phyloP scores from a whole-genome alignment of 2,888 invertebrate genomes.

The Athetis lepigone region DNA sequence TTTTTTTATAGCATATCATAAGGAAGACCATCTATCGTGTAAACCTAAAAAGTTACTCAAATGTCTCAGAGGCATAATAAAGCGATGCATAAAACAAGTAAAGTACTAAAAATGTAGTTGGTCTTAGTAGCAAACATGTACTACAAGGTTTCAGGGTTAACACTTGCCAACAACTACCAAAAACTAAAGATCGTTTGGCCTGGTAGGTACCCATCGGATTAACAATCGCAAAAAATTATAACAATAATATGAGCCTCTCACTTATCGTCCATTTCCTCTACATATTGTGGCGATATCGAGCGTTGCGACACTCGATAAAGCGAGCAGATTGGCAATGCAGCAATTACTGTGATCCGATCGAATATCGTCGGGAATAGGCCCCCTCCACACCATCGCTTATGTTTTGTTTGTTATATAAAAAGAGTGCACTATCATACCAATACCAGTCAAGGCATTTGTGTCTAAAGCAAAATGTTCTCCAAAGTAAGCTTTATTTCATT shows the following conservation, averaged over 20 bases:
- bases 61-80: too few relatives aligned
- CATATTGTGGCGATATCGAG: conserved; percentile 81
- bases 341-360: conserved; percentile 88
- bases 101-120: too few relatives aligned
- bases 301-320: conserved; percentile 85
- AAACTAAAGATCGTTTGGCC: conserved; percentile 30
- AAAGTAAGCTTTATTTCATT: conserved; percentile 83
- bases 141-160: too few relatives aligned
- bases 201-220: conserved; percentile 25
- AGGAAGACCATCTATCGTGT: too few relatives aligned
- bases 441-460: conserved; percentile 87
- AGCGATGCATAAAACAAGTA: too few relatives aligned
- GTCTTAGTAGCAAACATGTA: too few relatives aligned
- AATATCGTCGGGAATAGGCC: conserved; percentile 87
- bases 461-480: conserved; percentile 88
- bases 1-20: too few relatives aligned
- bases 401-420: conserved; percentile 90
- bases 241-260: conserved; percentile 81
- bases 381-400: conserved; percentile 81
- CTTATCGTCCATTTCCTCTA: conserved; percentile 81
- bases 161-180: conserved; percentile 14
- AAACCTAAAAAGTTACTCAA: too few relatives aligned
- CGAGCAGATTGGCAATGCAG: conserved; percentile 86
- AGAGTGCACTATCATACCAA: conserved; percentile 82
- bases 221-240: conserved; percentile 64